Conservation (phyloP, 2,113 vertebrate species). For the Prionailurus viverrinus region DNA sequence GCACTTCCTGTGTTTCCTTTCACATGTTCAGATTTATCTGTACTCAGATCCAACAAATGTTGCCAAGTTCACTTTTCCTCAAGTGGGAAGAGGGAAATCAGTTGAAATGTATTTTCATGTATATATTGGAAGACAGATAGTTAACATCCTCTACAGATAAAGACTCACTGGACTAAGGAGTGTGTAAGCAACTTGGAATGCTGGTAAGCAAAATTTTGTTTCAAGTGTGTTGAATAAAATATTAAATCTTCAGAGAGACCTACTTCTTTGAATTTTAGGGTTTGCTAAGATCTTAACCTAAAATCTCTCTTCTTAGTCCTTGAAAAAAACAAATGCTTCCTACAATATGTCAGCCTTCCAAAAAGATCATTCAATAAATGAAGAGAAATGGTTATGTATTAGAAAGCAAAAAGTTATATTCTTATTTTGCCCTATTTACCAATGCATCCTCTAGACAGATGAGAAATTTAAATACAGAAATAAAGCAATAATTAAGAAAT, state of each 20-base stretch:
- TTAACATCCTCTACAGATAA: constrained; percentile 53
- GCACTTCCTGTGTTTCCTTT: neutral
- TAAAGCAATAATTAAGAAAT: neutral
- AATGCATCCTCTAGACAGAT: neutral
- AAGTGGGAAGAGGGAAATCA: neutral
- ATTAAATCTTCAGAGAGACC: constrained; percentile 65
- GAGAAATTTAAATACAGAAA: constrained; percentile 20
- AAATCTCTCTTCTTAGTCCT: neutral
- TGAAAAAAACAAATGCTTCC: constrained; percentile 29
- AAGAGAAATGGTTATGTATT: constrained; percentile 35
- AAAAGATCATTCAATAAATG: constrained; percentile 44
- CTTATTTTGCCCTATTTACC: neutral
- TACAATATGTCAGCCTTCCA: neutral
- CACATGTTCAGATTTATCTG: neutral
- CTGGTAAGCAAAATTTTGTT: constrained; percentile 52
- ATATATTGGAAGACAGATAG: neutral
- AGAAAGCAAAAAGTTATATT: constrained; percentile 8
- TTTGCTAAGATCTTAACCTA: constrained; percentile 56
- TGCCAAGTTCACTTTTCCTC: neutral
- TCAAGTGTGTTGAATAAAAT: constrained; percentile 64
- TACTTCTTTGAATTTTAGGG: constrained; percentile 55
- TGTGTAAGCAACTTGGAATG: constrained; percentile 33
- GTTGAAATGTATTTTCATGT: neutral
- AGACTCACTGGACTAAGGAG: neutral
- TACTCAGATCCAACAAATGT: neutral